phyloP scores from a whole-genome alignment of 35 echinoderm and acorn worm genomes.

The Nesometra sesokonis region DNA sequence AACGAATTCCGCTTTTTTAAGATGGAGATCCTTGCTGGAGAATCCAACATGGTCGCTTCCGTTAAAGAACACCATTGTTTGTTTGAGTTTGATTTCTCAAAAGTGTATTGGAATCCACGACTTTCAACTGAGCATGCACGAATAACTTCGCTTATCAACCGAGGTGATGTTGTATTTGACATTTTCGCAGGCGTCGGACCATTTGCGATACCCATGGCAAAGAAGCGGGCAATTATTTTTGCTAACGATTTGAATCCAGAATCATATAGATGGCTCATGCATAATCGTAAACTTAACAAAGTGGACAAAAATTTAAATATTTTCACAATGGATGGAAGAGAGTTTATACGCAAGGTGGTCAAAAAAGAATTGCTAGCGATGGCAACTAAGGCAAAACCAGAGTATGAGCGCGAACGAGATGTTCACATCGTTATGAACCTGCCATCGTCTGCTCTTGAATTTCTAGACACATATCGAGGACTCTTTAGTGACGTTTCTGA shows the following conservation, averaged over 20 bases:
- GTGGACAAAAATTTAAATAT: constrained; percentile 22
- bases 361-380: constrained; percentile 33
- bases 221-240: constrained; percentile 49
- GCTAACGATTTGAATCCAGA: constrained; percentile 96
- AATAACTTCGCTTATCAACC: constrained; percentile 19
- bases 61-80: constrained; percentile 50
- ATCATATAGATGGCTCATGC: constrained; percentile 56
- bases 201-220: constrained; percentile 84
- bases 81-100: constrained; percentile 92
- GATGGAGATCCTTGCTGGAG: constrained; percentile 88
- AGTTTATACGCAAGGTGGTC: constrained; percentile 45
- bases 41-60: constrained; percentile 50
- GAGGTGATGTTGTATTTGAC: constrained; percentile 56
- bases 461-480: constrained; percentile 54
- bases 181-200: constrained; percentile 92
- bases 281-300: constrained; percentile 70
- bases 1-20: constrained; percentile 88
- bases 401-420: constrained; percentile 2
- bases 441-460: constrained; percentile 79
- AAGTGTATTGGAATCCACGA: constrained; percentile 96
- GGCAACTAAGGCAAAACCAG: background rate
- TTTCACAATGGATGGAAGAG: constrained; percentile 69
- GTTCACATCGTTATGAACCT: constrained; percentile 85
- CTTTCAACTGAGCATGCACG: constrained; percentile 75
- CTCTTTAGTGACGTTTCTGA: constrained; percentile 24